These are phyloP conservation scores for Seira musarum DNA, from an alignment of 2,888 invertebrate species.

Conservation along the genomic window DNA sequence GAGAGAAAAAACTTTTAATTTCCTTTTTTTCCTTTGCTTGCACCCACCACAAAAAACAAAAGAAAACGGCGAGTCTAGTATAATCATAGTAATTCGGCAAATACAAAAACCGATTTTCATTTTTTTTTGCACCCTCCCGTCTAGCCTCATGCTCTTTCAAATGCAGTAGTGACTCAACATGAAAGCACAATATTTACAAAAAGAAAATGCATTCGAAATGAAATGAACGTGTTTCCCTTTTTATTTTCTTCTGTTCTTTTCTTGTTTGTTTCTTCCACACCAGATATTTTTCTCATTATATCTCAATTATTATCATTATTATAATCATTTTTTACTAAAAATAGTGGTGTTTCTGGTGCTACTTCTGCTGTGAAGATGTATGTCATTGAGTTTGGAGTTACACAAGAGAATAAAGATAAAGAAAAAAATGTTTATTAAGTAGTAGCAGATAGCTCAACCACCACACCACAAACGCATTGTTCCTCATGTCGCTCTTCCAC, in stretches of 20 bases:
- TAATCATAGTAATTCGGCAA: neutral
- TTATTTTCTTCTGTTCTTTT: neutral
- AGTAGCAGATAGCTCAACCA: too few species aligned
- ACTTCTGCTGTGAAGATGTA: too few species aligned
- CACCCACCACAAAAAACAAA: neutral
- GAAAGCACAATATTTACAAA: too few species aligned
- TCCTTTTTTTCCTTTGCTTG: constrained; percentile 18
- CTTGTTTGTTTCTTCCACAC: neutral
- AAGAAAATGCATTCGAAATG: too few species aligned
- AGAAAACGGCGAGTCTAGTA: neutral
- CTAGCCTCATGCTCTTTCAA: neutral
- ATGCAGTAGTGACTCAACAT: too few species aligned
- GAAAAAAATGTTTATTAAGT: neutral
- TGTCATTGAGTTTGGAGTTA: too few species aligned
- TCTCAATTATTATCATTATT: constrained; percentile 32
- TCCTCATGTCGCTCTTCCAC: neutral
- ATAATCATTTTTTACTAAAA: neutral
- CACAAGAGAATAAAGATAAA: too few species aligned
- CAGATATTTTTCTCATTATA: constrained; percentile 47
- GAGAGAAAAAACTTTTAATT: constrained; percentile 40
- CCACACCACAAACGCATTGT: constrained; percentile 1
- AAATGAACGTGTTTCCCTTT: too few species aligned
- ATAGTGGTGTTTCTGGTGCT: too few species aligned
- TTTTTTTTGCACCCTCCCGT: neutral
- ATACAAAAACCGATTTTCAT: neutral